phyloP scores from a whole-genome alignment of 2,797 vertebrate species.

The Lacerta bilineata region DNA sequence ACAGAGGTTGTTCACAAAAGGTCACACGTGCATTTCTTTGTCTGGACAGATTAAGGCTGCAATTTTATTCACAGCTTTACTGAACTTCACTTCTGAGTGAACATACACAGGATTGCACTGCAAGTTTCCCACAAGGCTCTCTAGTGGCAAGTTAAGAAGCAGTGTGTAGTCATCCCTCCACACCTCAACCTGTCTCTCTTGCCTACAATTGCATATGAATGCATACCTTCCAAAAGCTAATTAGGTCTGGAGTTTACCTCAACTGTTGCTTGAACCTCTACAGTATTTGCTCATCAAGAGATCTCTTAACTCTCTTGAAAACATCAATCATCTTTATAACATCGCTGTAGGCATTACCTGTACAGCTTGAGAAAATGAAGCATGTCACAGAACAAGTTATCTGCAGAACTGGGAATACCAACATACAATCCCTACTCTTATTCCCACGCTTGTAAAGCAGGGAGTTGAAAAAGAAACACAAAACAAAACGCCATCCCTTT shows the following conservation, averaged over 20 bases:
- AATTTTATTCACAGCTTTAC: background rate
- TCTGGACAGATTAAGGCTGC: slow-evolving; percentile 27
- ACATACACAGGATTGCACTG: slow-evolving; percentile 3
- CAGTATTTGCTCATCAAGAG: slow-evolving; percentile 20
- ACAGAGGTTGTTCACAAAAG: background rate
- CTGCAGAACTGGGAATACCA: slow-evolving; percentile 40
- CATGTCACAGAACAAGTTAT: slow-evolving; percentile 25
- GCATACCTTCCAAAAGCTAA: slow-evolving; percentile 25
- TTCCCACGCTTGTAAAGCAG: slow-evolving; percentile 56
- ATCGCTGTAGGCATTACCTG: slow-evolving; percentile 40
- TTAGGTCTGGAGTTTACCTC: slow-evolving; percentile 23
- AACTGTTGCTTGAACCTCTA: slow-evolving; percentile 6
- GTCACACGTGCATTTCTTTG: slow-evolving; percentile 29
- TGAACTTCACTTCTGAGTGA: background rate
- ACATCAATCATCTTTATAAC: slow-evolving; percentile 8
- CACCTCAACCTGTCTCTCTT: slow-evolving; percentile 38
- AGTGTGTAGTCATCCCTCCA: slow-evolving; percentile 32
- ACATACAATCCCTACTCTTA: slow-evolving; percentile 54
- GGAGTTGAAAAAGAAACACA: slow-evolving; percentile 6
- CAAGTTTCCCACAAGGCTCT: slow-evolving; percentile 24
- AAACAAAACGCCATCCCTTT: slow-evolving; percentile 42
- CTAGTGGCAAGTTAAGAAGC: slow-evolving; percentile 3
- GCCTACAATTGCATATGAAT: slow-evolving; percentile 19
- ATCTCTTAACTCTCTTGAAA: slow-evolving; percentile 34
- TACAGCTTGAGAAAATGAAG: slow-evolving; percentile 3